Conservation (phyloP, 2,113 vertebrate genomes). For the Campylorhamphus procurvoides region DNA sequence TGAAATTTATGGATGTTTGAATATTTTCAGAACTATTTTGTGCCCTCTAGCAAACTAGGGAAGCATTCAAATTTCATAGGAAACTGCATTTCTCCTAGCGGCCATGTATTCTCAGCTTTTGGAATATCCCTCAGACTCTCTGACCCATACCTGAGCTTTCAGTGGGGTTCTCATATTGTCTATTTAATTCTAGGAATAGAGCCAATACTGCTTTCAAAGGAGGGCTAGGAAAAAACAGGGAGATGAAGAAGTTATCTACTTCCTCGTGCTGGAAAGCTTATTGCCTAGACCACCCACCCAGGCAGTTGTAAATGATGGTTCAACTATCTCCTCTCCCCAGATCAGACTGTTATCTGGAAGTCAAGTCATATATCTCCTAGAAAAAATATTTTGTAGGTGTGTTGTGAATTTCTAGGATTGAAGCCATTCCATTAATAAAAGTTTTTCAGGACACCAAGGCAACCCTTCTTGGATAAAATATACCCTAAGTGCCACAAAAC, state of each 20-base stretch:
- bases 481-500: background rate
- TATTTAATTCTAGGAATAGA: background rate
- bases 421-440: background rate
- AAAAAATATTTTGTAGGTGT: background rate
- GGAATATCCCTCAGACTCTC: background rate
- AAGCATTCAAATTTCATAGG: background rate
- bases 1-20: background rate
- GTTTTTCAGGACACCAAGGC: fast-evolving
- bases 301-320: background rate
- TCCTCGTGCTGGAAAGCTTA: background rate
- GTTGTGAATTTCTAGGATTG: background rate
- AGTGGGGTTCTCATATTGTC: background rate
- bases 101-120: background rate
- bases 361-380: fast-evolving
- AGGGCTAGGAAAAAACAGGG: background rate
- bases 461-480: background rate
- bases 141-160: background rate
- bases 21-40: background rate
- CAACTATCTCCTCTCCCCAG: background rate
- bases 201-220: background rate
- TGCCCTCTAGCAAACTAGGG: background rate
- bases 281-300: background rate
- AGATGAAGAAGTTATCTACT: background rate
- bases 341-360: background rate
- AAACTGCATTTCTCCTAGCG: background rate